Conservation (phyloP, 2,888 invertebrate genomes). For the Escarpia spicata region DNA sequence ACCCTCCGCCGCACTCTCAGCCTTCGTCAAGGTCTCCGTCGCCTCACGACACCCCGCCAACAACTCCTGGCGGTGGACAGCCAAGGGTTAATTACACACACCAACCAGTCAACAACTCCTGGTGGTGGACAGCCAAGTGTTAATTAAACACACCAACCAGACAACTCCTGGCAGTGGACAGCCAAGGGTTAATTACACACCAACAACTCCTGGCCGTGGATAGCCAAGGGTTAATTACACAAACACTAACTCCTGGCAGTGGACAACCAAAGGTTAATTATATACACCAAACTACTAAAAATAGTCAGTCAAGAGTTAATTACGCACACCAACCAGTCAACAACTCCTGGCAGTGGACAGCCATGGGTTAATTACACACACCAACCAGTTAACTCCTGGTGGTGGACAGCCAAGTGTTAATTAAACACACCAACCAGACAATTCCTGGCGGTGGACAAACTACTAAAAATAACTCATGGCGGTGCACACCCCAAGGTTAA, state of each 20-base stretch:
- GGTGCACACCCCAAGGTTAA: no score
- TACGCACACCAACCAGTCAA: background rate
- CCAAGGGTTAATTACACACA: background rate
- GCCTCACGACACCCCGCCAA: constrained; percentile 22
- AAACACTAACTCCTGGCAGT: background rate
- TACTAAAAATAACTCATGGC: background rate
- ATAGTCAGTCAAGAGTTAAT: background rate
- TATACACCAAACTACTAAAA: background rate
- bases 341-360: no score
- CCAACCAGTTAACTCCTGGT: background rate
- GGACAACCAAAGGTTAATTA: background rate
- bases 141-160: background rate
- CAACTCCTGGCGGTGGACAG: constrained; percentile 24
- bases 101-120: background rate
- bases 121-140: background rate
- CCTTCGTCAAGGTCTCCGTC: constrained; percentile 22
- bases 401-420: background rate
- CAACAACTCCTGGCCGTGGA: no score
- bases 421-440: background rate
- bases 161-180: background rate
- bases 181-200: background rate
- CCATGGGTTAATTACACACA: no score
- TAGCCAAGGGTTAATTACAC: no score
- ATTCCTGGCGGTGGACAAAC: background rate
- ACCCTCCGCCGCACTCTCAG: constrained; percentile 22